Evolutionary conservation across 1,140 invertebrate genomes (phyloP), one percentile per base, ranked within the genome.

Genomic region (Pissodes strobi): DNA sequence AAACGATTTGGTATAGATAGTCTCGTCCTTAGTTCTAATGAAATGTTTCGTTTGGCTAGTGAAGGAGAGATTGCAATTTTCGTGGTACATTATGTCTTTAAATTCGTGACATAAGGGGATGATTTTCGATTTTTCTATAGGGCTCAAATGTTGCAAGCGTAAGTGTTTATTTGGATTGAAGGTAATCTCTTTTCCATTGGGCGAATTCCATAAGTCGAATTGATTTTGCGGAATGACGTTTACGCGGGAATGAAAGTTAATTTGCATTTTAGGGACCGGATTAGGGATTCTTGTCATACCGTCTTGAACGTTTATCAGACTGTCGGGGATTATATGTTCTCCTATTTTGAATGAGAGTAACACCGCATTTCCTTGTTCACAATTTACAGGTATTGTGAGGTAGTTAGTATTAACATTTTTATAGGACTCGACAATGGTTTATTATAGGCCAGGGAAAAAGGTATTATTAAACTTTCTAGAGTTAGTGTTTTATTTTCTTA

Each of bases 11-110:
- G n/a, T n/a, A n/a, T n/a, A n/a, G n/a, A n/a, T n/a, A n/a, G n/a
- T n/a, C n/a, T n/a, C n/a, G n/a, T n/a, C n/a, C n/a, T 13, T 48
- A 5, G 41, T 60, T 27, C 57, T 8, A 19, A 60, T 60, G 6
- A 8, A 9, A 18, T 60, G 57, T 49, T 60, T 60, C 30, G 57
- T 60, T 38, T 60, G 21, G n/a, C 23, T 60, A 21, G 57, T 60
- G 17, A 49, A 49, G 12, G 57, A 30, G 48, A 60, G 39, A n/a
- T 60, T 22, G n/a, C 25, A 30, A 49, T 48, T 39, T 21, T 60
- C 46, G 13, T 15, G 4, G 17, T 60, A 49, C 57, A 60, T 48
- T 21, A 60, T 51, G 22, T 60, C 57, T 37, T 49, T 60, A 25
- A 49, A 60, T 60, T 60, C 9, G 19, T 60, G 57, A 39, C 57